Conservation (phyloP, 2,888 invertebrate species). For the Hydrotaea cyrtoneurina region DNA sequence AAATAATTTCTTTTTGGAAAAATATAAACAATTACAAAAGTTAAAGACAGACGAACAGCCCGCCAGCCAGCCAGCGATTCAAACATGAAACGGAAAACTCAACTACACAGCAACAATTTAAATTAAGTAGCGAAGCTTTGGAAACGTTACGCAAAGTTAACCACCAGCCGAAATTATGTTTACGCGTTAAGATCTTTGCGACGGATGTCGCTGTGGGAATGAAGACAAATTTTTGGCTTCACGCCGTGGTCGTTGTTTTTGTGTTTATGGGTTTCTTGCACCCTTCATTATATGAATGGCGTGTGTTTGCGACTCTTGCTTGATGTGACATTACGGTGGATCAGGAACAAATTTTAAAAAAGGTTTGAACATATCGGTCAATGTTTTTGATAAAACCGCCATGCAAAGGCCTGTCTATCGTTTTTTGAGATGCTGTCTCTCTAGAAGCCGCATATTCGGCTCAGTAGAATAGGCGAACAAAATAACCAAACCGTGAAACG, state of each 20-base stretch:
- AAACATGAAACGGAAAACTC: not conserved
- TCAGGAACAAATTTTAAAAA: too few relatives aligned
- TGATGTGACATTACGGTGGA: too few relatives aligned
- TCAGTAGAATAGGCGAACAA: too few relatives aligned
- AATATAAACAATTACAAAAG: conserved; percentile 33
- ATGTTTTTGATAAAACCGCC: too few relatives aligned
- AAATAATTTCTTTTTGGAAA: conserved; percentile 26
- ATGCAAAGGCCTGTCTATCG: too few relatives aligned
- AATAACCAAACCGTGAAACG: too few relatives aligned
- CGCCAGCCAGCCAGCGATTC: not conserved
- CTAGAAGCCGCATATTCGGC: too few relatives aligned
- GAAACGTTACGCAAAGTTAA: conserved; percentile 60
- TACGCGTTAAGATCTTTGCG: not conserved
- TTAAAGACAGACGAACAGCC: not conserved
- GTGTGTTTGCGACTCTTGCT: too few relatives aligned
- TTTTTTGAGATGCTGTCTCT: too few relatives aligned
- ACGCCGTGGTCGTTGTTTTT: conserved; percentile 47
- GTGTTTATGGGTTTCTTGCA: too few relatives aligned
- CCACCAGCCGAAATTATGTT: conserved; percentile 54
- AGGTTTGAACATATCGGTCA: too few relatives aligned
- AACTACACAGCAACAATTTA: not conserved
- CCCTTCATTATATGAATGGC: too few relatives aligned
- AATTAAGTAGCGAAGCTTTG: conserved; percentile 13
- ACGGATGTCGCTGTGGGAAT: conserved; percentile 6
- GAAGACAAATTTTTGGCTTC: conserved; percentile 40